phyloP scores from a whole-genome alignment of 2,113 vertebrate genomes.

The Cariama cristata region DNA sequence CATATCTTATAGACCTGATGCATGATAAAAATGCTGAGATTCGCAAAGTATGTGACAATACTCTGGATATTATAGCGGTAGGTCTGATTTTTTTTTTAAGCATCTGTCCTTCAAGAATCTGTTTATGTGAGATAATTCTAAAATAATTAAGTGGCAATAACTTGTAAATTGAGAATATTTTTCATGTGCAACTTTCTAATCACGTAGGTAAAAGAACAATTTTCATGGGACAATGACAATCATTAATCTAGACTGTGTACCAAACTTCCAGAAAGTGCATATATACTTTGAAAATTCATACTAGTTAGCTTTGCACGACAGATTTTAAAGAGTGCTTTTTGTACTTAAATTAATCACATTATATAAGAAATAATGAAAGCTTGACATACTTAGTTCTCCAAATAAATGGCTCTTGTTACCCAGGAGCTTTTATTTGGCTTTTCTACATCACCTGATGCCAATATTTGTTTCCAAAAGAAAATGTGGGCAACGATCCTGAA shows the following conservation, averaged over 20 bases:
- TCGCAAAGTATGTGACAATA: conserved; percentile 96
- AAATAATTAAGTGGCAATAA: not conserved
- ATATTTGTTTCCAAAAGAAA: not conserved
- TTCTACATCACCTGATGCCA: not conserved
- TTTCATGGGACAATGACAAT: not conserved
- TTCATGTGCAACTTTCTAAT: not conserved
- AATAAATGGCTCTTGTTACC: conserved; percentile 15
- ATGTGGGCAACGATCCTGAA: not conserved
- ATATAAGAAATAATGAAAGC: too few relatives aligned
- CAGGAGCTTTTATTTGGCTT: conserved; percentile 15
- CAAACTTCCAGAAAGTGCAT: not conserved
- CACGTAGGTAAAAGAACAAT: not conserved
- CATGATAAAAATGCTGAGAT: conserved; percentile 97
- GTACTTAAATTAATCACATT: not conserved
- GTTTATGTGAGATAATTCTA: not conserved
- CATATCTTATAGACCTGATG: conserved; percentile 97
- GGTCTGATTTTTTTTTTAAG: conserved; percentile 51
- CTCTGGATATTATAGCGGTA: conserved; percentile 95
- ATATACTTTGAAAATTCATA: not conserved
- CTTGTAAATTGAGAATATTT: not conserved
- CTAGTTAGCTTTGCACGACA: not conserved
- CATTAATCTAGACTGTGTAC: not conserved
- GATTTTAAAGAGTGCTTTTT: not conserved
- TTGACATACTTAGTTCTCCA: not conserved
- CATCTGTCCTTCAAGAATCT: not conserved